Base-by-base conservation (phyloP, 2,113 vertebrate species). In the Actenoides lindsayi region DNA sequence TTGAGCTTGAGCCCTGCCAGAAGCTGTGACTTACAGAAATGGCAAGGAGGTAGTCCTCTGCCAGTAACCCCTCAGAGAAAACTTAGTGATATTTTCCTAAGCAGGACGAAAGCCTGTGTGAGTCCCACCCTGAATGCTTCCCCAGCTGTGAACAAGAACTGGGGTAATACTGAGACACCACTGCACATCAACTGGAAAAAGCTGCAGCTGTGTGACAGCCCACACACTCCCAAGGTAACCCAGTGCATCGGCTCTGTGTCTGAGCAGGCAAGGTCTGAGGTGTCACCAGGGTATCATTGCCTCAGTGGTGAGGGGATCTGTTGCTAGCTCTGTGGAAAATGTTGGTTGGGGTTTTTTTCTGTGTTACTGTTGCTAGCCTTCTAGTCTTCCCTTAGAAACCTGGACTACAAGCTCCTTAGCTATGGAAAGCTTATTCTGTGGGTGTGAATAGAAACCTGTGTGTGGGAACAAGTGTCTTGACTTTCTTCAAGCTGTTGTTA, bases 201-300 rank as follows among this genome's bases (percentile, higher is more conserved):
- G 83, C 97, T 98, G 81, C 98, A 97, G 62, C 98, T 98, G 1
- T 98, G 98, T 54, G 98, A 98, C 62, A 99, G 98, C 3, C 99
- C 99, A 0, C 97, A 96, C 96, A 99, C 99, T 3, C 99, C 99
- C 44, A 99, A 99, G 98, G 99, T 99, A 97, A 96, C 15, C 84
- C 83, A 25, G 50, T 25, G 24, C 25, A 14, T 51, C 11, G 6
- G 0, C 17, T 42, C 27, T 39, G 6, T n/a, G 39, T 5, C 27
- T 24, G 15, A 27, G 23, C 21, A 16, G 31, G 31, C 25, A 59
- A 48, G 27, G 17, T 9, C 54, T 48, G 73, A 24, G 35, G 13
- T 3, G 7, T 15, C 4, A 0, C 17, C 20, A 68, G 23, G 33
- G 15, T 3, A 9, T 7, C 5, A 1, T 13, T 20, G 27, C 0